Conservation (phyloP, 2,797 vertebrate genomes). For the Sebastes kiyomatsui region DNA sequence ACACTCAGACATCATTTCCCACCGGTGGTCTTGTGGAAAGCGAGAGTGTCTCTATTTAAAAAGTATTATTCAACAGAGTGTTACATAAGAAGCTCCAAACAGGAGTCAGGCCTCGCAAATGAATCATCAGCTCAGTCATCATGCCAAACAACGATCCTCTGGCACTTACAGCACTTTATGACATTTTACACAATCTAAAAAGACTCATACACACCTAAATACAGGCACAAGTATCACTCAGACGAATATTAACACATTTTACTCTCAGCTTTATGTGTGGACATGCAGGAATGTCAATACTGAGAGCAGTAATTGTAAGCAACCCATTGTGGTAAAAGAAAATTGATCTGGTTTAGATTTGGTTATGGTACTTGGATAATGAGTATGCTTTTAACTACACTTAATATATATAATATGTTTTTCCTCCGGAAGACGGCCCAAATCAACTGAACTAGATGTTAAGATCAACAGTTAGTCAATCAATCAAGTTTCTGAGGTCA, state of each 20-base stretch:
- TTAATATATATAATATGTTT: no score
- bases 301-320: constrained; percentile 8
- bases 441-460: no score
- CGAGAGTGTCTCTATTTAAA: constrained; percentile 77
- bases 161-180: constrained; percentile 60
- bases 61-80: constrained; percentile 80
- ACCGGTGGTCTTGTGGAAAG: constrained; percentile 47
- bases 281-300: constrained; percentile 22
- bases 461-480: no score
- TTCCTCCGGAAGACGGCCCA: no score
- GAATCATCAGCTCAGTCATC: constrained; percentile 74
- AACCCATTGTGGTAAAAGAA: not conserved
- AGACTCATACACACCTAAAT: constrained; percentile 56
- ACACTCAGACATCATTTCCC: constrained; percentile 61
- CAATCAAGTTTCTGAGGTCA: no score
- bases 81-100: constrained; percentile 78
- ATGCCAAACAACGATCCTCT: constrained; percentile 60
- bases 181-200: constrained; percentile 63
- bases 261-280: constrained; percentile 17
- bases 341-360: not conserved
- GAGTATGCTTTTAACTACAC: not conserved
- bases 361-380: not conserved
- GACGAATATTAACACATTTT: constrained; percentile 54
- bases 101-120: constrained; percentile 66
- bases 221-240: constrained; percentile 62